These are phyloP conservation scores for Pristionchus exspectatus DNA, from an alignment of 2,888 invertebrate species.

Conservation along the genomic window DNA sequence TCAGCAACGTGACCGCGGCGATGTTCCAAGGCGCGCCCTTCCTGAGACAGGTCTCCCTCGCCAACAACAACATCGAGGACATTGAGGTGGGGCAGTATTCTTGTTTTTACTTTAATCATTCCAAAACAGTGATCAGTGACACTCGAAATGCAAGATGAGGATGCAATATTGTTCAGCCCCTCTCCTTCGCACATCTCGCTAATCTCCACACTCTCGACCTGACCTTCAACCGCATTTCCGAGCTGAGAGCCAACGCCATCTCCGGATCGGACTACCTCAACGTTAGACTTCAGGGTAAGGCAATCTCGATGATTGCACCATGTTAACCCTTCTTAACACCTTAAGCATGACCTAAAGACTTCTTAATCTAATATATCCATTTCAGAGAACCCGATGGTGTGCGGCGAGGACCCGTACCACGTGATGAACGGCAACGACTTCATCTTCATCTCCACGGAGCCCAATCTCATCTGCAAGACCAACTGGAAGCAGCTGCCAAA, in stretches of 20 bases:
- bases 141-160: not conserved
- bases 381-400: conserved; percentile 79
- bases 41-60: conserved; percentile 78
- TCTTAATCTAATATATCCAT: not conserved
- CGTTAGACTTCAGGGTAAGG: conserved; percentile 75
- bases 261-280: conserved; percentile 75
- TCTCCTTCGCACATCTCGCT: conserved; percentile 87
- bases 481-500: conserved; percentile 66
- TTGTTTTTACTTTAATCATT: too few relatives aligned
- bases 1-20: conserved; percentile 69
- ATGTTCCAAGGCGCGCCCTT: conserved; percentile 78
- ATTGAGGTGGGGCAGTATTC: conserved; percentile 65
- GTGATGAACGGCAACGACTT: conserved; percentile 78
- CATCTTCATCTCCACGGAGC: conserved; percentile 77
- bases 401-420: conserved; percentile 78
- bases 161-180: conserved; percentile 61
- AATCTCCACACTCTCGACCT: conserved; percentile 92
- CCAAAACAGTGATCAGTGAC: too few relatives aligned
- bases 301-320: too few relatives aligned
- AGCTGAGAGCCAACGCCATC: conserved; percentile 71
- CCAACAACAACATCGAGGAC: conserved; percentile 78
- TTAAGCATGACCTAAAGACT: too few relatives aligned
- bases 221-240: conserved; percentile 85
- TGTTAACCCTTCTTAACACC: too few relatives aligned
- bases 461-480: conserved; percentile 75